Evolutionary conservation across 1,140 invertebrate genomes (phyloP).

Genomic region (Druon quercuslanigerum): DNA sequence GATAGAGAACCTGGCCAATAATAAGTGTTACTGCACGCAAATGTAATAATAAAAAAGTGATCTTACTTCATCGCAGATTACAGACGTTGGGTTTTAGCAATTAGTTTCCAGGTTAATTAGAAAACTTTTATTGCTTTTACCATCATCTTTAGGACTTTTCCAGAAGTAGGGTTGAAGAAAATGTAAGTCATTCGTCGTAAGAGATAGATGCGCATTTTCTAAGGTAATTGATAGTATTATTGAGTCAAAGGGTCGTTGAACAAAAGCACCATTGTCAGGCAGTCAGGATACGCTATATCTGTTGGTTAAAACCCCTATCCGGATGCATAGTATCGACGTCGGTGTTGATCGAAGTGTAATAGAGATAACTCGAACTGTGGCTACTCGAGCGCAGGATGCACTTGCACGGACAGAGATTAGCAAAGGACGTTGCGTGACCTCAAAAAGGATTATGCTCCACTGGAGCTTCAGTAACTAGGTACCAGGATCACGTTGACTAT

Average conservation of each 20-base stretch:
- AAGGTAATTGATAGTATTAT: conserved; percentile 12
- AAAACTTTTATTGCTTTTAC: too few relatives aligned
- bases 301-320: conserved; percentile 50
- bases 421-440: conserved; percentile 63
- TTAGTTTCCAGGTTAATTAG: too few relatives aligned
- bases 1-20: neutral
- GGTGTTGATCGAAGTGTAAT: conserved; percentile 73
- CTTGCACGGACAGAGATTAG: conserved; percentile 68
- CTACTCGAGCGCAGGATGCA: conserved; percentile 65
- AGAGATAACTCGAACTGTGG: conserved; percentile 68
- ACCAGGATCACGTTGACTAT: conserved; percentile 30
- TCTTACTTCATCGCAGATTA: too few relatives aligned
- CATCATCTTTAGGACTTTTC: neutral
- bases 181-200: neutral
- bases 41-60: too few relatives aligned
- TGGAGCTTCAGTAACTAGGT: conserved; percentile 59
- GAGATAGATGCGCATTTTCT: neutral
- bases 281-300: conserved; percentile 50
- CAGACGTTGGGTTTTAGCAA: too few relatives aligned
- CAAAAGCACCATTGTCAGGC: conserved; percentile 55
- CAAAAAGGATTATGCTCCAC: conserved; percentile 67
- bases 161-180: neutral
- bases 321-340: conserved; percentile 51
- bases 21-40: too few relatives aligned
- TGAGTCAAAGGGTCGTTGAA: conserved; percentile 26